These are phyloP conservation scores for Chloropsis cyanopogon DNA, from an alignment of 2,113 vertebrate species.

Conservation along the genomic window DNA sequence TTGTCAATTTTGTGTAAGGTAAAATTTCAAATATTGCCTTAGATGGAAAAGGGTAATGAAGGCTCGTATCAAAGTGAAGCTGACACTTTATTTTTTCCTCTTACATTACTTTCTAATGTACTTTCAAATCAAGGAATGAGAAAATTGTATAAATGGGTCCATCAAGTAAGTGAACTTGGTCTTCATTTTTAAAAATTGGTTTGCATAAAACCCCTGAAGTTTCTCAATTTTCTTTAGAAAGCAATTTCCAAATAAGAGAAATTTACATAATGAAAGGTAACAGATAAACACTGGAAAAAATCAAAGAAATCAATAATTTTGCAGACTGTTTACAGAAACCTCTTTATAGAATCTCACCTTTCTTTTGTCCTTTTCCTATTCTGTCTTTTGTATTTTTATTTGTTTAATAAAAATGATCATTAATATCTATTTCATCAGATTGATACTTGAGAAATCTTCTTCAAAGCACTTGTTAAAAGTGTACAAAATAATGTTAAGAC, in stretches of 20 bases:
- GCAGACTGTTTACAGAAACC: not conserved
- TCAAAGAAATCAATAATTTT: not conserved
- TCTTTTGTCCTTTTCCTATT: not conserved
- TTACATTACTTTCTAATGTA: not conserved
- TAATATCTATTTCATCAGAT: not conserved
- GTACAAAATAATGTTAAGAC: not conserved
- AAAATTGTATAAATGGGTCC: not conserved
- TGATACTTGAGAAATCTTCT: not conserved
- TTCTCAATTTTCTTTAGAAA: not conserved
- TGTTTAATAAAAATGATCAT: not conserved
- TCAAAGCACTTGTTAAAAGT: not conserved
- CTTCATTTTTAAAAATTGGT: not conserved
- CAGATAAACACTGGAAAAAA: not conserved
- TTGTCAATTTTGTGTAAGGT: not conserved
- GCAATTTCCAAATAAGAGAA: not conserved
- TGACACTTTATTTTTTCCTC: not conserved
- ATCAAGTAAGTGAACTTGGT: not conserved
- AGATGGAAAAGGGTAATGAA: not conserved
- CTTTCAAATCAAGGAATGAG: not conserved
- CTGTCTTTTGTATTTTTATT: not conserved
- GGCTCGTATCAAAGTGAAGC: not conserved
- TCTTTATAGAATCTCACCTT: not conserved
- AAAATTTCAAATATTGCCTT: conserved; percentile 5
- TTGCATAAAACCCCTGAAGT: not conserved
- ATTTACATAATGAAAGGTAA: not conserved